These are phyloP conservation scores for Rhinogobio ventralis DNA, from an alignment of 2,797 vertebrate genomes.

Conservation along the genomic window DNA sequence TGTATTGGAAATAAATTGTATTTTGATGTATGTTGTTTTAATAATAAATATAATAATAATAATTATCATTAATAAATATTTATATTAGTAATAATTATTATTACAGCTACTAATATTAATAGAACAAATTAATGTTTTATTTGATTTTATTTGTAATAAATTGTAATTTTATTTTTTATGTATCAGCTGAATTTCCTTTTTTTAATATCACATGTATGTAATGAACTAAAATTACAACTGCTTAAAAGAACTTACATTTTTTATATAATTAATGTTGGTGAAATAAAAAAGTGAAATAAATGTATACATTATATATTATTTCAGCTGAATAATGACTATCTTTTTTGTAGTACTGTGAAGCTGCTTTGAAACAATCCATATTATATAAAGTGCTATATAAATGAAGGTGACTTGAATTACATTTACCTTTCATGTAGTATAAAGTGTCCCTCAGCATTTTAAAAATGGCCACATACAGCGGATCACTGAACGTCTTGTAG, in stretches of 20 bases:
- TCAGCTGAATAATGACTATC: background rate
- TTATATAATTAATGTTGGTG: background rate
- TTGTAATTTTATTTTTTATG: no score
- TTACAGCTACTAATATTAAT: no score
- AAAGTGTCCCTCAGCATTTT: conserved; percentile 97
- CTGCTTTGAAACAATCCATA: background rate
- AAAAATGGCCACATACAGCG: conserved; percentile 93
- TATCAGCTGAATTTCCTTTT: no score
- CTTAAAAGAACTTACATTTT: no score
- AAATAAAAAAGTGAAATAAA: background rate
- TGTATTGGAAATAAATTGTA: background rate
- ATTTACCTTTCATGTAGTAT: conserved; percentile 92
- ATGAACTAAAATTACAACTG: no score
- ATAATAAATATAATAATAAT: background rate
- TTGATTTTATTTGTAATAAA: no score
- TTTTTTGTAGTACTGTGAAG: background rate
- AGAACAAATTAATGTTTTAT: no score
- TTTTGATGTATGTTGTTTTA: background rate
- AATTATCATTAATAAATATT: background rate
- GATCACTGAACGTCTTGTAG: conserved; percentile 94
- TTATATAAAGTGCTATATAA: background rate
- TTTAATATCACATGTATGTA: no score
- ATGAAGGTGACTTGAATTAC: background rate
- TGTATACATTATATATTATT: no score
- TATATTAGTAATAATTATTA: background rate